Conservation (phyloP, 2,888 invertebrate species). For the Sinopyrophorus schimmeli region DNA sequence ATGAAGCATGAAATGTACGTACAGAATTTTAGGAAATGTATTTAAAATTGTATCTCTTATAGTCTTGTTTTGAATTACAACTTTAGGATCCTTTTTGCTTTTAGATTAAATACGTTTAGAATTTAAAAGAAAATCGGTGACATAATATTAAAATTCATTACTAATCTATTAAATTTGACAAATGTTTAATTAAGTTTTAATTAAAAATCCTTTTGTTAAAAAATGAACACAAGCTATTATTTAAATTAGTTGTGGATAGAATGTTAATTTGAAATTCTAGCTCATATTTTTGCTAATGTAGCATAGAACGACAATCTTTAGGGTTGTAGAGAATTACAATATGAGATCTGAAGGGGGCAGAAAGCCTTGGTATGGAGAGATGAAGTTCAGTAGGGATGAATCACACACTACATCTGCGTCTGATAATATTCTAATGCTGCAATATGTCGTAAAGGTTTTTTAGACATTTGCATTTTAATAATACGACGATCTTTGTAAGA, state of each 20-base stretch:
- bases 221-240: no score
- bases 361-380: conserved; percentile 27
- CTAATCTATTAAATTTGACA: no score
- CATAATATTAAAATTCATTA: no score
- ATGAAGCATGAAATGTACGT: conserved; percentile 27
- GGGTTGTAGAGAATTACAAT: conserved; percentile 26
- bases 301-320: conserved; percentile 20
- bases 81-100: conserved; percentile 23
- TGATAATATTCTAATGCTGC: conserved; percentile 26
- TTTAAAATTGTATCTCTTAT: conserved; percentile 31
- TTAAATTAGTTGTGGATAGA: conserved; percentile 5
- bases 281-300: conserved; percentile 27
- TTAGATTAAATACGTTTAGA: conserved; percentile 31
- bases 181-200: no score
- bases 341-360: conserved; percentile 28
- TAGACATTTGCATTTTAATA: conserved; percentile 29
- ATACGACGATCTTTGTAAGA: no score
- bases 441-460: conserved; percentile 22
- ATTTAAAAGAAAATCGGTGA: conserved; percentile 13
- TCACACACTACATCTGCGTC: conserved; percentile 32
- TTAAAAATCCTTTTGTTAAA: no score
- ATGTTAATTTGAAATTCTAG: conserved; percentile 13
- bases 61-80: conserved; percentile 28
- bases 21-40: conserved; percentile 25
- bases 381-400: conserved; percentile 28